Percentiles rank a stretch among this genome's conserved stretches.
These are phyloP conservation scores for Planiliza haematocheilus DNA, from an alignment of 2,113 vertebrate genomes.

Conservation along the genomic window DNA sequence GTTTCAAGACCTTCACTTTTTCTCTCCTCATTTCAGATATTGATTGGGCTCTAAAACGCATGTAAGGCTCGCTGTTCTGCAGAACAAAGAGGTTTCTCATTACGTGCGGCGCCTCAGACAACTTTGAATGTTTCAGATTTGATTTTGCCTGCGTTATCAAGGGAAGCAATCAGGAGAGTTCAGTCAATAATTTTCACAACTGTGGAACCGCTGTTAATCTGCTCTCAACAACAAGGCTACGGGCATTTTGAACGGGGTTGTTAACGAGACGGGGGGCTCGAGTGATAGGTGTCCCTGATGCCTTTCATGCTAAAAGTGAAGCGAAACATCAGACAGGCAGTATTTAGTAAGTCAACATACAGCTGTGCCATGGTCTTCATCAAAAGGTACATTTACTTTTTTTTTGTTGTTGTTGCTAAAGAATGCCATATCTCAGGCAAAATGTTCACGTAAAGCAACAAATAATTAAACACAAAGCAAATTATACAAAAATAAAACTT, in stretches of 20 bases:
- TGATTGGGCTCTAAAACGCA: slow-evolving; percentile 74
- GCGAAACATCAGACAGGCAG: slow-evolving; percentile 19
- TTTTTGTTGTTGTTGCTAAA: too few species aligned
- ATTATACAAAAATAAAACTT: not conserved
- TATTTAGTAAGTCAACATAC: slow-evolving; percentile 1
- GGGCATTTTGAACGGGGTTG: slow-evolving; percentile 57
- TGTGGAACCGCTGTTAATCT: slow-evolving; percentile 51
- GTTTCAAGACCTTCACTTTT: slow-evolving; percentile 76
- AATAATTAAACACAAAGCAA: not conserved
- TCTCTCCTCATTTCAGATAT: slow-evolving; percentile 75
- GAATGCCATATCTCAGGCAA: not conserved
- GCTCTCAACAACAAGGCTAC: slow-evolving; percentile 48
- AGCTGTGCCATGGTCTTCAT: slow-evolving; percentile 18
- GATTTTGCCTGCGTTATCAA: slow-evolving; percentile 69
- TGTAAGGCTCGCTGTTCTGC: slow-evolving; percentile 55
- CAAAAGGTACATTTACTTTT: slow-evolving; percentile 11
- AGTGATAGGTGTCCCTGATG: slow-evolving; percentile 46
- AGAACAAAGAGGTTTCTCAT: slow-evolving; percentile 79
- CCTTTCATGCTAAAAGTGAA: slow-evolving; percentile 38
- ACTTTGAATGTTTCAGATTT: slow-evolving; percentile 73
- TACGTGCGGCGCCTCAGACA: slow-evolving; percentile 64
- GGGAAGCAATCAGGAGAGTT: slow-evolving; percentile 76
- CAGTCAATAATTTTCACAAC: slow-evolving; percentile 72
- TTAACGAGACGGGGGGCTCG: slow-evolving; percentile 43
- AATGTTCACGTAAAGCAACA: not conserved